A percentile compares a stretch with the other conserved stretches of the same genome.
Evolutionary conservation across 2,113 vertebrate species (phyloP).

Genomic region (Lampris incognitus): DNA sequence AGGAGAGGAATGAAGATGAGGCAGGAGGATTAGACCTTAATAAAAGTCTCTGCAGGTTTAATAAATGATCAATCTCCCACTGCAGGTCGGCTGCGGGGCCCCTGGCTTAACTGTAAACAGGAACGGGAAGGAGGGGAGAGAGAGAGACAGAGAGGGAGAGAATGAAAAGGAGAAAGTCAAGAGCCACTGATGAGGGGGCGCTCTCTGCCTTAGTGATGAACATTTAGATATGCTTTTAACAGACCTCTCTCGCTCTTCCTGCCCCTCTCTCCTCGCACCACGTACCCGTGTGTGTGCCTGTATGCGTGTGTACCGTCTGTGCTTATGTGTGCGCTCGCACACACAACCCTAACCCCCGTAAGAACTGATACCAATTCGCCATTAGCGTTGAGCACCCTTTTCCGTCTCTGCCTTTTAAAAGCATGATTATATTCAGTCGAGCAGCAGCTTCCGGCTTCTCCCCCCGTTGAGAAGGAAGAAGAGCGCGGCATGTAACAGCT

Average conservation of each 20-base stretch:
- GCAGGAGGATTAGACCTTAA: constrained; percentile 75
- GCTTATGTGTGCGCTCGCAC: not conserved
- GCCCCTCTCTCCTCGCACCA: too few relatives aligned
- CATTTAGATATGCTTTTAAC: not conserved
- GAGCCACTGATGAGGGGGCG: constrained; percentile 15
- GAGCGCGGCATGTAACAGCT: constrained; percentile 73
- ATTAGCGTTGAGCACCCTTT: constrained; percentile 55
- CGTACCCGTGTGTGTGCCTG: too few relatives aligned
- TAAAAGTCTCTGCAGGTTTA: constrained; percentile 75
- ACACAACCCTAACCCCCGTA: not conserved
- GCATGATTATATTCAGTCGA: constrained; percentile 61
- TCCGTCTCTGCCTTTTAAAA: constrained; percentile 66
- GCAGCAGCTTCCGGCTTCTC: constrained; percentile 40
- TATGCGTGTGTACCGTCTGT: too few relatives aligned
- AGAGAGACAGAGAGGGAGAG: constrained; percentile 22
- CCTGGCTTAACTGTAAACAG: constrained; percentile 20
- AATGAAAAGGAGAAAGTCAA: constrained; percentile 42
- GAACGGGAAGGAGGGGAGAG: constrained; percentile 6
- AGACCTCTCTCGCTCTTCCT: not conserved
- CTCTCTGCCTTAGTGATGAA: not conserved
- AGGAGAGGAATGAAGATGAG: constrained; percentile 64
- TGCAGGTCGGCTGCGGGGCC: constrained; percentile 55
- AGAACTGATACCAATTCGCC: constrained; percentile 27
- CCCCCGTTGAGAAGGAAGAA: constrained; percentile 62
- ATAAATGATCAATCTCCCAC: constrained; percentile 67